Conservation (phyloP, 2,113 vertebrate genomes). For the Ranitomeya variabilis region DNA sequence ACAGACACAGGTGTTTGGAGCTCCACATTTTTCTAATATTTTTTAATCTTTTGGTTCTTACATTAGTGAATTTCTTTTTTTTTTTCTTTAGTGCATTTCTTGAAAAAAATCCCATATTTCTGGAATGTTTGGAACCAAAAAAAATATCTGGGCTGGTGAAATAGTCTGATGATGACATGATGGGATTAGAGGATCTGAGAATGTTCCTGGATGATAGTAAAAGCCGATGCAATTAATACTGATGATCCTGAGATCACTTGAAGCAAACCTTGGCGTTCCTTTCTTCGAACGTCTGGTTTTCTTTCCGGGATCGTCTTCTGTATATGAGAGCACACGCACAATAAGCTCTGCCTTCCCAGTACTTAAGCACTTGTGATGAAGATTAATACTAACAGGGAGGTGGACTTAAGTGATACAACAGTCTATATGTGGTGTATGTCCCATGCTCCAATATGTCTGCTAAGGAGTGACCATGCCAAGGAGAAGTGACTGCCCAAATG, state of each 20-base stretch:
- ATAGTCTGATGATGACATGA: not conserved
- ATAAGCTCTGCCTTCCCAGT: not conserved
- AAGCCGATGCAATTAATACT: not conserved
- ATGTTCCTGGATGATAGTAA: conserved; percentile 13
- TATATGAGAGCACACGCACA: not conserved
- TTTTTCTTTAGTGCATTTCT: not conserved
- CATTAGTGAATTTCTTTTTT: not conserved
- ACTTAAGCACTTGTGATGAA: not conserved
- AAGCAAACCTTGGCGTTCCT: not conserved
- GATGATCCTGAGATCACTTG: not conserved
- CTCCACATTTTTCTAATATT: not conserved
- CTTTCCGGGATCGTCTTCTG: not conserved
- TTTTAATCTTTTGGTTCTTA: not conserved
- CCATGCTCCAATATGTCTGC: not conserved
- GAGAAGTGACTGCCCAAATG: not conserved
- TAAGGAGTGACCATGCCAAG: not conserved
- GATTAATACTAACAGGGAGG: not conserved
- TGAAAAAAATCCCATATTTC: not conserved
- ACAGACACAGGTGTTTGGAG: not conserved
- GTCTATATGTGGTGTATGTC: not conserved
- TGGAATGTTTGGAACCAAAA: not conserved
- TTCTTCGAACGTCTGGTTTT: not conserved
- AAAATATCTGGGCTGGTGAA: not conserved
- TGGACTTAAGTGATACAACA: not conserved
- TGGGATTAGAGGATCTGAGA: not conserved